Conservation (phyloP, 2,113 vertebrate species). For the Promerops cafer region DNA sequence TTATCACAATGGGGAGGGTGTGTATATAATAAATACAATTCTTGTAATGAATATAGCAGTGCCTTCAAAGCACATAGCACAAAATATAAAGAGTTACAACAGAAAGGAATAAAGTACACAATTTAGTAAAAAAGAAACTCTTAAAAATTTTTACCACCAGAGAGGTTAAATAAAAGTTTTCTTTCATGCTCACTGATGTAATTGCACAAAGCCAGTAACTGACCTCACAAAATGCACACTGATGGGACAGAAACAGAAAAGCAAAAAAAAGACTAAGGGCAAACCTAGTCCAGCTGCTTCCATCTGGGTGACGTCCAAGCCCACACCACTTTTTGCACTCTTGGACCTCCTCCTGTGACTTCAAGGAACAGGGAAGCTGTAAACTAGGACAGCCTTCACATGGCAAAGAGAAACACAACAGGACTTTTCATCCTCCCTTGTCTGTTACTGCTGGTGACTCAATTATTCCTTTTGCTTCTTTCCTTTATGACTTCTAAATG, state of each 20-base stretch:
- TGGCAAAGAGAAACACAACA: not conserved
- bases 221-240: not conserved
- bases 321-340: not conserved
- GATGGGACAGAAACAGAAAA: not conserved
- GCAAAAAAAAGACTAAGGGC: not conserved
- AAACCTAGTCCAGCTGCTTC: fast-evolving
- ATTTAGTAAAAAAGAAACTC: not conserved
- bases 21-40: not conserved
- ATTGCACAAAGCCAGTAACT: not conserved
- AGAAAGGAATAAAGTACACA: not conserved
- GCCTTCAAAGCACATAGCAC: not conserved
- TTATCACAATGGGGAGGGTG: not conserved
- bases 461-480: not conserved
- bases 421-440: not conserved
- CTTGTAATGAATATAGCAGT: not conserved
- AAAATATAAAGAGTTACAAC: not conserved
- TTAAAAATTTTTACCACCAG: not conserved
- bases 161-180: not conserved
- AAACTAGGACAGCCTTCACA: not conserved
- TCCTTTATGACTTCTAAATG: not conserved
- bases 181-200: not conserved
- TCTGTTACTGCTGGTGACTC: not conserved
- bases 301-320: fast-evolving
- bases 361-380: not conserved
- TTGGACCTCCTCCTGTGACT: not conserved